phyloP scores from a whole-genome alignment of 2,888 invertebrate genomes.

The Sarcophaga subvicina region DNA sequence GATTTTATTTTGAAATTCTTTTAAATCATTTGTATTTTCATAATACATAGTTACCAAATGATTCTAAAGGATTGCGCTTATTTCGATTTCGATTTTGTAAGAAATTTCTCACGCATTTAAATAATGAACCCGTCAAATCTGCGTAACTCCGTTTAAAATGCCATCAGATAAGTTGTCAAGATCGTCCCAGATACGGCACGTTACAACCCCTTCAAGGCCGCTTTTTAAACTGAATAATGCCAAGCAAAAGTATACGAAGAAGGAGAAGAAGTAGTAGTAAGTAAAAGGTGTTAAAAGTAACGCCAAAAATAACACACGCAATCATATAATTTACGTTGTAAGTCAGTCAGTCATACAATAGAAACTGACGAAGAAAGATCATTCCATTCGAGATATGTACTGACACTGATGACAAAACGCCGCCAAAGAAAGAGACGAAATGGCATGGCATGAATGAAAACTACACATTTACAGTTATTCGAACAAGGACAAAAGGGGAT shows the following conservation, averaged over 20 bases:
- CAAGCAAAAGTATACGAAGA: not conserved
- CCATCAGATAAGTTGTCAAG: slow-evolving; percentile 62
- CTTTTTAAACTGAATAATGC: slow-evolving; percentile 19
- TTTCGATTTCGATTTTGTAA: no score
- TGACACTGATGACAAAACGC: slow-evolving; percentile 33
- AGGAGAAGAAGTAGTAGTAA: no score
- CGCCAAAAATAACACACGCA: slow-evolving; percentile 34
- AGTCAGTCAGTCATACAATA: slow-evolving; percentile 57
- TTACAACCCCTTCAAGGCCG: slow-evolving; percentile 66
- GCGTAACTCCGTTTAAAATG: slow-evolving; percentile 37
- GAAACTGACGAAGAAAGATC: slow-evolving; percentile 48
- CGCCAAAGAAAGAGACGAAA: slow-evolving; percentile 25
- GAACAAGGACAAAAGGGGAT: slow-evolving; percentile 53
- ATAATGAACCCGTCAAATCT: slow-evolving; percentile 28
- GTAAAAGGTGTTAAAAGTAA: slow-evolving; percentile 61
- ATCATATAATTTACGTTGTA: slow-evolving; percentile 49
- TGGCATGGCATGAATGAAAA: not conserved
- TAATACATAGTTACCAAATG: no score
- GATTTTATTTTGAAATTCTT: no score
- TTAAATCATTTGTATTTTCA: no score
- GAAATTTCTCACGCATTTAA: slow-evolving; percentile 64
- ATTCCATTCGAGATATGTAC: slow-evolving; percentile 11
- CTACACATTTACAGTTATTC: slow-evolving; percentile 43
- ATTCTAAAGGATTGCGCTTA: no score
- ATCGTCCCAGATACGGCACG: slow-evolving; percentile 65